Evolutionary conservation across 2,797 vertebrate species (phyloP).

Genomic region (Spinus pinus): DNA sequence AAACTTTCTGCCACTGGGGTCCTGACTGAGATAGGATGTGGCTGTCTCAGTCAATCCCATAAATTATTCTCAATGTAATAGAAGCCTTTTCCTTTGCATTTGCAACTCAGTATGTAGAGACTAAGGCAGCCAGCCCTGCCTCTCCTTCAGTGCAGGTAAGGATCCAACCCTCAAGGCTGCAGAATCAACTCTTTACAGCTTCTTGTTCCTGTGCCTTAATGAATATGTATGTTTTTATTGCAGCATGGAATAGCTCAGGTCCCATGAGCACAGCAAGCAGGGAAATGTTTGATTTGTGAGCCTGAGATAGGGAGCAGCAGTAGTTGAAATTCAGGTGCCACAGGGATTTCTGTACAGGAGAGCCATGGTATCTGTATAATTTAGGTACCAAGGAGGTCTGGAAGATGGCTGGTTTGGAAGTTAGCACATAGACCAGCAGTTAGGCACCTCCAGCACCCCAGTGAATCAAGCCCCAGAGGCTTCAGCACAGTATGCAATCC

Average conservation of each 20-base stretch:
- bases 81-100: neutral
- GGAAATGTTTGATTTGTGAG: constrained; percentile 55
- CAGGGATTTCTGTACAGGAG: neutral
- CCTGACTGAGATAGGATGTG: neutral
- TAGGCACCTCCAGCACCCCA: neutral
- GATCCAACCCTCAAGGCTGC: neutral
- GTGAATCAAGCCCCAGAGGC: neutral
- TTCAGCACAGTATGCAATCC: neutral
- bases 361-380: neutral
- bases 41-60: neutral
- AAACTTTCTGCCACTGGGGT: neutral
- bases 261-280: constrained; percentile 41
- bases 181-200: neutral
- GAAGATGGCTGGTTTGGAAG: neutral
- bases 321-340: constrained; percentile 35
- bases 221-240: constrained; percentile 62
- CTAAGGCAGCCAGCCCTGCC: neutral
- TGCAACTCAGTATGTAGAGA: neutral
- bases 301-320: constrained; percentile 20
- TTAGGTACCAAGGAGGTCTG: neutral
- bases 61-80: neutral
- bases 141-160: neutral
- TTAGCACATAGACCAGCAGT: neutral
- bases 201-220: constrained; percentile 43
- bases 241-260: constrained; percentile 46